A percentile compares a stretch with the other conserved stretches of the same genome.
These are phyloP conservation scores for Odontamblyopus lacepedii DNA, from an alignment of 2,797 vertebrate species.

Conservation along the genomic window DNA sequence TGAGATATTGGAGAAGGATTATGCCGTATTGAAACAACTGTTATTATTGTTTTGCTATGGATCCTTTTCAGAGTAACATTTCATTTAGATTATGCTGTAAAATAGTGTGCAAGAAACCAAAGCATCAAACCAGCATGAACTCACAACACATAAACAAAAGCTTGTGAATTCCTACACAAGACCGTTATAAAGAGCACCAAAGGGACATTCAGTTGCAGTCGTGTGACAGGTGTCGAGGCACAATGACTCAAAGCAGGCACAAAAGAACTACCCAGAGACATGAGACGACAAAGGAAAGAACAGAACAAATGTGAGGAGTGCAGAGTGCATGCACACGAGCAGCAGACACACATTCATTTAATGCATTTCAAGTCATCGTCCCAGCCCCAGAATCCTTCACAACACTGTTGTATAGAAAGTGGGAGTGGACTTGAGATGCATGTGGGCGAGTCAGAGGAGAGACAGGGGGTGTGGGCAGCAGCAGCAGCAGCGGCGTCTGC, in stretches of 20 bases:
- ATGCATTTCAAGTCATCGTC: slow-evolving; percentile 42
- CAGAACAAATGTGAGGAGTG: slow-evolving; percentile 25
- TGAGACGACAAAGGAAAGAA: slow-evolving; percentile 17
- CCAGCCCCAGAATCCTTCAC: not conserved
- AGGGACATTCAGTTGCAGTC: not conserved
- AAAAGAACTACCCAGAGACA: not conserved
- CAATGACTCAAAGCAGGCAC: not conserved
- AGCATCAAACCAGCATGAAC: slow-evolving; percentile 37
- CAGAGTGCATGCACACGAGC: slow-evolving; percentile 38
- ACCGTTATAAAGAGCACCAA: not conserved
- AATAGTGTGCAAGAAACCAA: slow-evolving; percentile 24
- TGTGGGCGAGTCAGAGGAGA: slow-evolving; percentile 49
- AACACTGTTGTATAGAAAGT: not conserved
- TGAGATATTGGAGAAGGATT: not conserved
- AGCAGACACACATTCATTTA: slow-evolving; percentile 55
- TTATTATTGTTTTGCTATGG: too few relatives aligned
- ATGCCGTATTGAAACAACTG: not conserved
- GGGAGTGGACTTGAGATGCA: slow-evolving; percentile 44
- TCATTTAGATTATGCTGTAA: too few relatives aligned
- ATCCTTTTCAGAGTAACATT: too few relatives aligned
- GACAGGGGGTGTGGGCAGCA: slow-evolving; percentile 62
- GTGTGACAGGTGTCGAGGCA: slow-evolving; percentile 39
- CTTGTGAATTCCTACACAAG: slow-evolving; percentile 41
- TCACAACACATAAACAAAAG: slow-evolving; percentile 31
- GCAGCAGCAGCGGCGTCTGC: slow-evolving; percentile 59